Base-by-base conservation (phyloP, 2,113 vertebrate species). In the Apus apus region DNA sequence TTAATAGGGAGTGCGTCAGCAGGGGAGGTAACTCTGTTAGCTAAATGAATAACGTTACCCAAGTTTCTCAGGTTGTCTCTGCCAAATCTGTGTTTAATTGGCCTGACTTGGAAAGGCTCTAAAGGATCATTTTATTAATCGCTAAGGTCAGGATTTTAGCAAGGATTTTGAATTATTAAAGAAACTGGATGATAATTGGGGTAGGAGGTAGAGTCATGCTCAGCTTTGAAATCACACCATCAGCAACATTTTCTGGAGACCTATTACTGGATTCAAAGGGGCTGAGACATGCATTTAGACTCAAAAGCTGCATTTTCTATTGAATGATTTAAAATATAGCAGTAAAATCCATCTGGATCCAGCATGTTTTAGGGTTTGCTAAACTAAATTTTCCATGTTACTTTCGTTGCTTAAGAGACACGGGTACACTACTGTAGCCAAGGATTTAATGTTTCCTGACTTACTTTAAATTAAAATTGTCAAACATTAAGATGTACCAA, bases 1-100 rank as follows among this genome's bases (percentile, higher is more conserved):
- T 82, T 97, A 92, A 95, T 26, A 87, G 94, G 92, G 95, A 91
- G 90, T 93, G 94, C 71, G 82, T 96, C 95, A 97, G 77, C 91
- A 94, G 91, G 87, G 92, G 95, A 85, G 93, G 87, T 91, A 95
- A 90, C 83, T 94, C 82, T 68, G 84, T 91, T 95, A 85, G 93
- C 94, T 91, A 96, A 96, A 95, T 91, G 77, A 93, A 93, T 93
- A 97, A 87, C 4, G 2, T 79, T 95, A 88, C 91, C 79, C 61
- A 97, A 83, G 90, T 87, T 97, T 96, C 92, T 94, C 93, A 92
- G 85, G 86, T 93, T 89, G 56, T 48, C 81, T 54, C 29, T 89
- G 93, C 93, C 94, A 96, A 94, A 96, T 94, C 62, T 94, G 65
- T 93, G 65, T 90, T 97, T 96, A 95, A 96, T 92, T 11, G 6